phyloP scores from a whole-genome alignment of 2,113 vertebrate genomes.

The Fregata magnificens region DNA sequence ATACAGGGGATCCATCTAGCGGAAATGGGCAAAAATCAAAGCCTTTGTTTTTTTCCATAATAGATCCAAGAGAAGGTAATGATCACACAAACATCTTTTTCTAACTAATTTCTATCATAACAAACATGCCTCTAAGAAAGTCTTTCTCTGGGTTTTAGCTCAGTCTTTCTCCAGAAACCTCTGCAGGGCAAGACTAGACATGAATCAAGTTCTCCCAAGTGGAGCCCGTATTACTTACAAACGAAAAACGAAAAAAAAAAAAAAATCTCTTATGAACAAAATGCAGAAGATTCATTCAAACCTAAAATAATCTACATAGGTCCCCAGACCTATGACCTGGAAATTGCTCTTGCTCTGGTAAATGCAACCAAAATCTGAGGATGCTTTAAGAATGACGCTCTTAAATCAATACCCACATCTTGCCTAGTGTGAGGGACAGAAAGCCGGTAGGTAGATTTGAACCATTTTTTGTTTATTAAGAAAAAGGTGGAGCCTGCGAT shows the following conservation, averaged over 20 bases:
- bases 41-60: not conserved
- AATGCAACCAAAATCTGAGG: not conserved
- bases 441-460: not conserved
- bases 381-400: not conserved
- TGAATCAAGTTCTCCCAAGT: not conserved
- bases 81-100: not conserved
- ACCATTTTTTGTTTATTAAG: rapidly evolving
- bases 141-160: not conserved
- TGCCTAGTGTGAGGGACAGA: not conserved
- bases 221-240: not conserved
- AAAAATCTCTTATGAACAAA: not conserved
- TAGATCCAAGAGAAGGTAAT: not conserved
- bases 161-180: not conserved
- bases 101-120: not conserved
- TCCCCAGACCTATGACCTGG: not conserved
- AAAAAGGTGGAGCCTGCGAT: rapidly evolving
- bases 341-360: not conserved
- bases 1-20: not conserved
- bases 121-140: not conserved
- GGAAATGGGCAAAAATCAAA: not conserved
- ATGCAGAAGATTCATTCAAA: not conserved
- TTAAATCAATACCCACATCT: not conserved
- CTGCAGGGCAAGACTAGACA: not conserved
- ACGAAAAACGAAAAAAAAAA: not conserved
- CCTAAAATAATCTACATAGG: not conserved